Conservation (phyloP, 2,797 vertebrate genomes). For the Paguma larvata region DNA sequence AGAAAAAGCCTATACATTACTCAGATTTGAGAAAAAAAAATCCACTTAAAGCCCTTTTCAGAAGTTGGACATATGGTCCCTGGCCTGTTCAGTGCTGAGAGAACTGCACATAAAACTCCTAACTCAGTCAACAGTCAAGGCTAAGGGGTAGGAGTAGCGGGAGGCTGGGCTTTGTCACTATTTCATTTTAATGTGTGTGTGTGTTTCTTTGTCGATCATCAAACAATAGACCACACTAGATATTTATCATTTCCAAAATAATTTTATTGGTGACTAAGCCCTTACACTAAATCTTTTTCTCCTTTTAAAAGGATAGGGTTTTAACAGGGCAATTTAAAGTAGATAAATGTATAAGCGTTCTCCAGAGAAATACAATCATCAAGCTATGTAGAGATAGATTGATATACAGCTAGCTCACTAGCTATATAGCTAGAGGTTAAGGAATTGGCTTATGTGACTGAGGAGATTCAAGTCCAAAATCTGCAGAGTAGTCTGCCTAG, state of each 20-base stretch:
- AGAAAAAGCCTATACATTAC: background rate
- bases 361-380: conserved; percentile 8
- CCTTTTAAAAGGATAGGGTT: background rate
- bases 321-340: background rate
- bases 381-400: background rate
- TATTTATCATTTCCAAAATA: conserved; percentile 28
- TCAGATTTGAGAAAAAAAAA: conserved; percentile 28
- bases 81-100: background rate
- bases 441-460: background rate
- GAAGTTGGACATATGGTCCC: background rate
- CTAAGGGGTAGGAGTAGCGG: background rate
- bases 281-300: background rate
- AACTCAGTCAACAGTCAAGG: background rate
- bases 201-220: background rate
- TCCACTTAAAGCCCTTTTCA: background rate
- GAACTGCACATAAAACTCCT: background rate
- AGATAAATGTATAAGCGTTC: background rate
- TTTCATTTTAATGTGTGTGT: background rate
- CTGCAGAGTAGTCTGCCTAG: background rate
- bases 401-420: background rate
- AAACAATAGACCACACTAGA: background rate
- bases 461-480: background rate
- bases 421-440: background rate
- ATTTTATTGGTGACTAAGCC: background rate
- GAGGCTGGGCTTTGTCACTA: background rate